phyloP scores from a whole-genome alignment of 2,888 invertebrate species.

The Epistrophe grossulariae region DNA sequence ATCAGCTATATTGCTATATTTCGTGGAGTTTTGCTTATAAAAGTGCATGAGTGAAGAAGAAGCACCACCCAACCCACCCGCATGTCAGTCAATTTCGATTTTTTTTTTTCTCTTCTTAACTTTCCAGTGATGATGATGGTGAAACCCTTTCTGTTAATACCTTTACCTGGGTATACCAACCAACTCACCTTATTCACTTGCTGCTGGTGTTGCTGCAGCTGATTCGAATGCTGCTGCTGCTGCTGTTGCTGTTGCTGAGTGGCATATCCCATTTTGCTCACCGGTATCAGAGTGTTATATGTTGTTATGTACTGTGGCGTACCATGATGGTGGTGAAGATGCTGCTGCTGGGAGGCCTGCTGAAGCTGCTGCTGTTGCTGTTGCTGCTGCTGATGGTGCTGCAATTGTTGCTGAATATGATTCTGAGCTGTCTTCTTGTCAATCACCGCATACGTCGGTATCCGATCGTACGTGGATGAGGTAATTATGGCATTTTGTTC shows the following conservation, averaged over 20 bases:
- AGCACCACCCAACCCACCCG: constrained; percentile 9
- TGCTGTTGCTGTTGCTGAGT: constrained; percentile 78
- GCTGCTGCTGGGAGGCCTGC: constrained; percentile 75
- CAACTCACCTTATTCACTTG: constrained; percentile 80
- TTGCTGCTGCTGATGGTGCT: constrained; percentile 77
- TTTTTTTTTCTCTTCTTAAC: constrained; percentile 5
- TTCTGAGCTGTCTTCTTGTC: constrained; percentile 81
- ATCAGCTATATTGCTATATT: constrained; percentile 16
- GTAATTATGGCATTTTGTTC: constrained; percentile 83
- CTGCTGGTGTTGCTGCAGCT: constrained; percentile 77
- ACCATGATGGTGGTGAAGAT: constrained; percentile 79
- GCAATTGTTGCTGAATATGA: constrained; percentile 77
- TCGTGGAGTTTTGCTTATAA: constrained; percentile 16
- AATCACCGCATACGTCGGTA: constrained; percentile 82
- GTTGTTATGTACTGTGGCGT: constrained; percentile 81
- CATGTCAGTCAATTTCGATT: constrained; percentile 17
- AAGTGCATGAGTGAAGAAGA: not conserved
- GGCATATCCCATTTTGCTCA: constrained; percentile 82
- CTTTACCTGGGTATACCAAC: constrained; percentile 27
- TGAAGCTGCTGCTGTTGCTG: constrained; percentile 57
- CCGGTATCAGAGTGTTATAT: constrained; percentile 83
- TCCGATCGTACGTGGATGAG: constrained; percentile 82
- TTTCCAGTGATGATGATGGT: not conserved
- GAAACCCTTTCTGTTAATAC: not conserved
- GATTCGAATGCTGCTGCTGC: constrained; percentile 76